A percentile compares a stretch with the other conserved stretches of the same genome.
Conservation (phyloP, 2,888 invertebrate species). For the Folsomia manolachei region DNA sequence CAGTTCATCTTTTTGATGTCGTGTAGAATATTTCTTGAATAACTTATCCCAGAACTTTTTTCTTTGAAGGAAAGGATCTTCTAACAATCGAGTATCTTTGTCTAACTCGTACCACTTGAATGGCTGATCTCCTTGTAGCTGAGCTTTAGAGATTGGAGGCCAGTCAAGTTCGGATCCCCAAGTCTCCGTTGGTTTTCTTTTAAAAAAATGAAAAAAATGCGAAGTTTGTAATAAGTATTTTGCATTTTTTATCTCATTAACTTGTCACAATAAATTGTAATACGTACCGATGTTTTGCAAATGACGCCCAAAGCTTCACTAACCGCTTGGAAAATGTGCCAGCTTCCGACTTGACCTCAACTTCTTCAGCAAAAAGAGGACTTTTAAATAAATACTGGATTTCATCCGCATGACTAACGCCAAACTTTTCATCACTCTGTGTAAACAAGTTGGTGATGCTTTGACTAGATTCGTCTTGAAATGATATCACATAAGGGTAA, state of each 20-base stretch:
- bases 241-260: neutral
- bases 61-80: conserved; percentile 28
- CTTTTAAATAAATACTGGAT: conserved; percentile 17
- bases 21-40: conserved; percentile 12
- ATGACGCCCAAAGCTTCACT: conserved; percentile 37
- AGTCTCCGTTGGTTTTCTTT: conserved; percentile 32
- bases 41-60: conserved; percentile 39
- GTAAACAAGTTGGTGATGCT: neutral
- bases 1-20: conserved; percentile 14
- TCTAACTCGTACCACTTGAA: conserved; percentile 34
- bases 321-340: conserved; percentile 34
- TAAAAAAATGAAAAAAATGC: neutral
- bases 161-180: conserved; percentile 31
- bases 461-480: neutral
- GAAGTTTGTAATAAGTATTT: too few species aligned
- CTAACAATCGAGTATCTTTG: conserved; percentile 23
- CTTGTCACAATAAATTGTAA: neutral
- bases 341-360: conserved; percentile 26
- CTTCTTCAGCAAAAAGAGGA: conserved; percentile 15
- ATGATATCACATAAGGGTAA: conserved; percentile 37
- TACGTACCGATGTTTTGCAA: conserved; percentile 34
- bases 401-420: conserved; percentile 17
- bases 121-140: conserved; percentile 36
- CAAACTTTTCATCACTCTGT: conserved; percentile 1
- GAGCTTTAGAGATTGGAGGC: conserved; percentile 34